Base-by-base conservation (phyloP, 2,888 invertebrate species). In the Auanema sp. region DNA sequence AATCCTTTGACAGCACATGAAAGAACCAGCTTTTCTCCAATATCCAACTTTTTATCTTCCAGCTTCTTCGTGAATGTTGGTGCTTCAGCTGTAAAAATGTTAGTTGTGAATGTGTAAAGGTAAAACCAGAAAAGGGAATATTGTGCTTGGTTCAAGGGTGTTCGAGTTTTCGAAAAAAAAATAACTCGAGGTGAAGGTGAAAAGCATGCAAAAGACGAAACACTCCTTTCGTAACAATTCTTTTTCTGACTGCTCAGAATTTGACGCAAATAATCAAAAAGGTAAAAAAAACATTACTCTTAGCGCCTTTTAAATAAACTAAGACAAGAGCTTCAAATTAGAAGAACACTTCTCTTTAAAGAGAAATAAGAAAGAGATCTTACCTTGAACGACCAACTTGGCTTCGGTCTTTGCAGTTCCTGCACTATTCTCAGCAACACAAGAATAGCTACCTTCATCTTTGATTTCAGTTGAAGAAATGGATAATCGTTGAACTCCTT, bases 1-100 rank as follows among this genome's bases (percentile, higher is more conserved):
- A 59, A 60, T 25, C 83, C 83, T 40, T 65, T 65, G 40, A 84
- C 83, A 8, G 77, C 73, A 63, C 83, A 83, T 49, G 81, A 80
- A 52, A 83, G 69, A 40, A 79, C 69, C 56, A 79, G 68, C 60
- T 81, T 74, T 52, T 83, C 80, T 12, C 81, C 81, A 18, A 79
- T 49, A 33, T 53, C 57, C n/a, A 77, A 55, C 44, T 65, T 65
- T 57, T 75, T 73, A 58, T 82, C 78, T 49, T 76, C 64, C n/a
- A 81, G 70, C 8, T 71, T 64, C 58, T 79, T 77, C n/a, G 81
- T 82, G 78, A 81, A 81, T 18, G 66, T 62, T 16, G 81, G 81
- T 51, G 79, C 72, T 63, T 69, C 67, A 62, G 76, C 82, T 83
- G 76, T 58, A 79, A 76, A 16, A 18, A 62, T 56, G 41, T 59